Evolutionary conservation across 2,888 invertebrate species (phyloP).

Genomic region (Netelia fuscicornis): DNA sequence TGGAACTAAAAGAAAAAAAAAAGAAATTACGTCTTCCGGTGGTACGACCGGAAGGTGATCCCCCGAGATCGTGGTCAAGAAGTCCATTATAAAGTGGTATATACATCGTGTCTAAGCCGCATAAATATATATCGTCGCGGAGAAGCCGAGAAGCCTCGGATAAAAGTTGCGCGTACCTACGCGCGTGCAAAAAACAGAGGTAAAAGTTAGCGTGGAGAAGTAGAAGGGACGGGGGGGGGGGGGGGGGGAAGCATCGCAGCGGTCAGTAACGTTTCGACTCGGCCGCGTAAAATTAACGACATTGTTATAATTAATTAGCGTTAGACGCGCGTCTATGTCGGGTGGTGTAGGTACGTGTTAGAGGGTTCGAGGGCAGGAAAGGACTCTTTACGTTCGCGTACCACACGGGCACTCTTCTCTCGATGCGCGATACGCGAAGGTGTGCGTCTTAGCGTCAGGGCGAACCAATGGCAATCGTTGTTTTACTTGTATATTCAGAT

Average conservation of each 20-base stretch:
- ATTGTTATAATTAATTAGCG: slow-evolving; percentile 84
- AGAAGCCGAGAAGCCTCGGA: slow-evolving; percentile 18
- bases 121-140: slow-evolving; percentile 38
- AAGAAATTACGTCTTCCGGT: slow-evolving; percentile 56
- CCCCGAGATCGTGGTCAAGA: slow-evolving; percentile 62
- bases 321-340: slow-evolving; percentile 59
- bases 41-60: slow-evolving; percentile 65
- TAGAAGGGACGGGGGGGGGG: slow-evolving; percentile 1
- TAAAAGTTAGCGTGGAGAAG: background rate
- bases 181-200: background rate
- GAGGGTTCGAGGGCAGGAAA: slow-evolving; percentile 64
- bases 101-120: slow-evolving; percentile 12
- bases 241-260: slow-evolving; percentile 69
- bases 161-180: background rate
- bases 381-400: slow-evolving; percentile 44
- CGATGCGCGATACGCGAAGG: no score
- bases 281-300: slow-evolving; percentile 84
- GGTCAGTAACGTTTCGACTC: slow-evolving; percentile 84
- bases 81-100: slow-evolving; percentile 43
- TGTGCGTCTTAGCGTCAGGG: no score
- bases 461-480: no score
- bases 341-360: slow-evolving; percentile 26
- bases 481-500: slow-evolving; percentile 61
- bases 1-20: slow-evolving; percentile 23
- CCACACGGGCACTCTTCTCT: no score